These are phyloP conservation scores for Nyctibius grandis DNA, from an alignment of 2,797 vertebrate species.

Conservation along the genomic window DNA sequence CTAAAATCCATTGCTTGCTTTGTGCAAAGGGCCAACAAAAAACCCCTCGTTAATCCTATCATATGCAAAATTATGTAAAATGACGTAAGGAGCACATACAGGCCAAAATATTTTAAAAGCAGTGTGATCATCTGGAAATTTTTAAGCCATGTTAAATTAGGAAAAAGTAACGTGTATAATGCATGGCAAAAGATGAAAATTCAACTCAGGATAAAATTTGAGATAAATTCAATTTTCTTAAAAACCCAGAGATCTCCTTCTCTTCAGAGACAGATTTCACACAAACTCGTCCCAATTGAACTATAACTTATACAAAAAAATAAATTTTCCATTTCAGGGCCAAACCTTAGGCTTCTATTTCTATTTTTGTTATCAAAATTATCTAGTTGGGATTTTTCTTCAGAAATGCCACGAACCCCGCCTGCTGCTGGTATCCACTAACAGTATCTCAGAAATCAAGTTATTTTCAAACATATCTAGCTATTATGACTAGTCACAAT, in stretches of 20 bases:
- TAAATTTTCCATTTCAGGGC: neutral
- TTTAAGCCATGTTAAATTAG: neutral
- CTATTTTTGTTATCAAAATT: neutral
- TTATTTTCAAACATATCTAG: neutral
- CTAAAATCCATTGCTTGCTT: neutral
- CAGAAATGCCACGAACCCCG: neutral
- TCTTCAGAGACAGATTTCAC: neutral
- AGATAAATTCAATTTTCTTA: neutral
- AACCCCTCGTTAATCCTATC: accelerated
- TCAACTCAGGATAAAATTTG: neutral
- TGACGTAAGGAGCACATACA: neutral
- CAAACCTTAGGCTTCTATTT: neutral
- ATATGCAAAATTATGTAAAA: neutral
- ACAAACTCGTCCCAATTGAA: neutral
- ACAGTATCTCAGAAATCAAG: neutral
- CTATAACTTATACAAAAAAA: neutral
- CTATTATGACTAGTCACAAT: neutral
- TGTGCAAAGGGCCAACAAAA: neutral
- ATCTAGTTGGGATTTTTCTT: neutral
- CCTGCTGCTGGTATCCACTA: neutral
- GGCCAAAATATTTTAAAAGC: neutral
- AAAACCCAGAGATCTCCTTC: neutral
- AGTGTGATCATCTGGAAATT: neutral
- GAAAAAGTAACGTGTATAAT: neutral
- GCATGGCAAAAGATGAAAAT: neutral